Percentiles rank a stretch among this genome's conserved stretches.
Conservation (phyloP, 2,888 invertebrate genomes). For the Spilosoma lubricipeda region DNA sequence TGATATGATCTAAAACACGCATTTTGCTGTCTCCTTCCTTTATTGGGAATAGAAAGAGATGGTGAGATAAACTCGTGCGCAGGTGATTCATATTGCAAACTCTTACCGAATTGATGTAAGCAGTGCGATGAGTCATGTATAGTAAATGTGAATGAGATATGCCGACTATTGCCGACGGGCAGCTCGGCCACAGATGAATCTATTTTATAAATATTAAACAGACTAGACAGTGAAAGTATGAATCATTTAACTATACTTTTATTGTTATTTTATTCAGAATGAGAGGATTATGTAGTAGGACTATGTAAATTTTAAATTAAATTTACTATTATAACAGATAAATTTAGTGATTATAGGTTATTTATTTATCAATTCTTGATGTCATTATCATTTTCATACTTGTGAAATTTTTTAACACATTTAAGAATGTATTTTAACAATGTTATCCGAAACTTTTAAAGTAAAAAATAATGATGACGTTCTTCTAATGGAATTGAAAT, state of each 20-base stretch:
- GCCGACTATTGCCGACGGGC: constrained; percentile 26
- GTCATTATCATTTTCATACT: background rate
- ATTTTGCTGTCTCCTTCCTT: constrained; percentile 18
- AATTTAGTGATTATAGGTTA: background rate
- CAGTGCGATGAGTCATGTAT: constrained; percentile 40
- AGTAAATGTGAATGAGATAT: constrained; percentile 39
- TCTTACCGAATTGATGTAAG: constrained; percentile 71
- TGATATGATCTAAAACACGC: constrained; percentile 15
- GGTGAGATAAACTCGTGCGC: constrained; percentile 32
- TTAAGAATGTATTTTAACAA: background rate
- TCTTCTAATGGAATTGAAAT: background rate
- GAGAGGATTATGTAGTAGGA: background rate
- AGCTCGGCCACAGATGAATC: constrained; percentile 26
- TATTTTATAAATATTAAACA: constrained; percentile 32
- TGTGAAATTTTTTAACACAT: background rate
- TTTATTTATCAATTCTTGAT: background rate
- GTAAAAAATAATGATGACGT: background rate
- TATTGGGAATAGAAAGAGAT: constrained; percentile 21
- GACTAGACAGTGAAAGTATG: constrained; percentile 26
- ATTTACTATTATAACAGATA: background rate
- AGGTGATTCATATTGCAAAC: constrained; percentile 48
- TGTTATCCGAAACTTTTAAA: background rate
- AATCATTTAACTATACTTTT: background rate
- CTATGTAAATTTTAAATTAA: background rate
- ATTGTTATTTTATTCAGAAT: constrained; percentile 1